These are phyloP conservation scores for Lamprotornis superbus DNA, from an alignment of 2,113 vertebrate genomes.

Conservation along the genomic window DNA sequence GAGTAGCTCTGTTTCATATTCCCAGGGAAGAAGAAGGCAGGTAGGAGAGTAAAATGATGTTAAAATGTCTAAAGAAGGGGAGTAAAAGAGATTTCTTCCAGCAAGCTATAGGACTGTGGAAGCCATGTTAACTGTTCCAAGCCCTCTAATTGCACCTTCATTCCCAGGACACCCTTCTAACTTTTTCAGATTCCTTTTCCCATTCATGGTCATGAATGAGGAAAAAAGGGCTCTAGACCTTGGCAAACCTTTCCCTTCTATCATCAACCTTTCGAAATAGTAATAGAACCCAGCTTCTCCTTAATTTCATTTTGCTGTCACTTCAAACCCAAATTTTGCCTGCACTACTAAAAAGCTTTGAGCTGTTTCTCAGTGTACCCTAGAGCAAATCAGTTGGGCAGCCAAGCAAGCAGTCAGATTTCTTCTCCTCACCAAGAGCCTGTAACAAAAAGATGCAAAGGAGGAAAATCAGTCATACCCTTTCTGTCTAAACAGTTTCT, in stretches of 20 bases:
- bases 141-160: neutral
- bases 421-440: neutral
- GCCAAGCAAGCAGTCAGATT: neutral
- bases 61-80: neutral
- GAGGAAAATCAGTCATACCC: neutral
- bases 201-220: neutral
- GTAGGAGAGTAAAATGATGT: neutral
- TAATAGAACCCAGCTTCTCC: neutral
- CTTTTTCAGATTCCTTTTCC: neutral
- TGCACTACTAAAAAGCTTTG: neutral
- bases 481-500: conserved; percentile 21
- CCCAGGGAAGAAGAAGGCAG: neutral
- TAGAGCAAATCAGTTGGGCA: neutral
- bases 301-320: neutral
- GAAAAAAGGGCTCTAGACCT: neutral
- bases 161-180: neutral
- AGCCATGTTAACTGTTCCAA: neutral
- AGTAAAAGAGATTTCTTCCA: neutral
- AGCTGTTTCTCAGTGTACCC: neutral
- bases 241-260: neutral
- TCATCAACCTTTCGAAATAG: neutral
- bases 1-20: neutral
- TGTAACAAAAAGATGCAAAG: neutral
- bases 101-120: neutral
- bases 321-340: neutral